Base-by-base conservation (phyloP, 2,797 vertebrate species). In the Apodemus agrarius region DNA sequence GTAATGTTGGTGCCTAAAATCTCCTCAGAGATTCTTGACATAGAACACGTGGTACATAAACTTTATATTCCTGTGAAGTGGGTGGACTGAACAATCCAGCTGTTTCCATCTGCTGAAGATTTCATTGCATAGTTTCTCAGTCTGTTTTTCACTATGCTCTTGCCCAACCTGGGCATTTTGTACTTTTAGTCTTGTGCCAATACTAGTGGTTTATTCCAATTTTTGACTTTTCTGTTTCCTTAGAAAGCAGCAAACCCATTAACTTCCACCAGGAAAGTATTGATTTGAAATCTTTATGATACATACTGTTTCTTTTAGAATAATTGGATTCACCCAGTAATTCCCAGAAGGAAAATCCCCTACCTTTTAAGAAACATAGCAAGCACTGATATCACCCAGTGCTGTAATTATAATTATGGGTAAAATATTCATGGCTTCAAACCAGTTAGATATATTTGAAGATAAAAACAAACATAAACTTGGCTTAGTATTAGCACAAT, bases 361-460 rank as follows among this genome's bases (percentile, higher is more conserved):
- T 92, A 92, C 81, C 74, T 94, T 97, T 97, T 89, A 90, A 80
- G 92, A 94, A 96, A 94, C 46, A 83, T 72, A 93, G 94, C 12
- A 43, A 97, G 52, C n/a, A 22, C 93, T 63, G 72, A 86, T 96
- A 67, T 96, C 95, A 94, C 96, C 91, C 97, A 96, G 87, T 69
- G 93, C 95, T 95, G 52, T 92, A 94, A 94, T 96, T 94, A 90
- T 97, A 90, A 97, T 96, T 96, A 97, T 91, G 87, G 87, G 61
- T 88, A 90, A 95, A 97, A 96, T 94, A 96, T 89, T 92, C 95
- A 96, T 96, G 89, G 81, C 91, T 96, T 97, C 78, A 89, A 84
- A 96, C 65, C 87, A 94, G 91, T 96, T 95, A 96, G 87, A 92
- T 90, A 52, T 91, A 97, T 97, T 97, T 97, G 96, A 96, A 96